Evolutionary conservation across 2,113 vertebrate genomes (phyloP), one percentile per base, ranked within the genome.

Genomic region (Benitochromis conjunctus): DNA sequence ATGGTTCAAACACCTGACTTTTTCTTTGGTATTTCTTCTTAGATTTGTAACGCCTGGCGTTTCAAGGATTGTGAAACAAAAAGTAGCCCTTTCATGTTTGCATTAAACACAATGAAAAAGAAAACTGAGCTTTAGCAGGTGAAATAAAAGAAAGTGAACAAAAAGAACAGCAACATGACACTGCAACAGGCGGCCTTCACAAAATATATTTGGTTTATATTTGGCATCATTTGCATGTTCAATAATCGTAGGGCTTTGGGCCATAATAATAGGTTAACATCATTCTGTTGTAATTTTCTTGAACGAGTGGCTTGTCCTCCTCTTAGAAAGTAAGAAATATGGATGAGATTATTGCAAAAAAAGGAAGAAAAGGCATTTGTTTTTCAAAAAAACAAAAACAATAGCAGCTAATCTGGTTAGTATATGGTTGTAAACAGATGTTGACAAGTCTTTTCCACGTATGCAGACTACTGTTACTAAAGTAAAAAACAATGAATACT

Each of bases 141-240:
- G 9, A 41, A 41, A 41, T 41, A 41, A 41, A 41, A 41, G 9
- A 11, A 41, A 41, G 24, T 43, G 36, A 69, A 4, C 38, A 43
- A 69, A 43, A 69, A 69, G n/a, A 69, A 43, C 5, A 21, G 18
- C 19, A 69, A 43, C 41, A 11, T 10, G 11, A 8, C 41, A 12
- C n/a, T 69, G 36, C 36, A 26, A 69, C 36, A 69, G 5, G 64
- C 64, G 24, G 7, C 38, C 64, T 69, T 43, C 38, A 69, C 64
- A 16, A 43, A 69, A 69, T 69, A 41, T 26, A 41, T 26, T 69
- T 43, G n/a, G 64, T 24, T 69, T 6, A 43, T 69, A 69, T 6
- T 69, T 69, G 38, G 7, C 38, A 43, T 69, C n/a, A 16, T 69
- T 69, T 69, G 12, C 43, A 69, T 64, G 60, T 64, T 64, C 38